phyloP scores from a whole-genome alignment of 2,888 invertebrate species.

The Trichopria drosophilae region DNA sequence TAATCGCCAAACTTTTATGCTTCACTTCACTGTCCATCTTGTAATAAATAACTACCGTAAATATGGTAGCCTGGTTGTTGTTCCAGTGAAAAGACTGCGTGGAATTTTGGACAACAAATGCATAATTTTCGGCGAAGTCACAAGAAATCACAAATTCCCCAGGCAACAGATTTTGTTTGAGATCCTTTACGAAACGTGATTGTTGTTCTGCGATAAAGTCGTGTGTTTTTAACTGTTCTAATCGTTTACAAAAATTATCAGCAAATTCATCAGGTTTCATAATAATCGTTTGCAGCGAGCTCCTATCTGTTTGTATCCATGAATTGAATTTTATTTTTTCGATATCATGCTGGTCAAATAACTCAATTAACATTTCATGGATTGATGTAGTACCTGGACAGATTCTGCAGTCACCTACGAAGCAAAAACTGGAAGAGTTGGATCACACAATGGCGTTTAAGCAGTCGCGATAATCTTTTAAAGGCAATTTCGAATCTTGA shows the following conservation, averaged over 20 bases:
- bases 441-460: neutral
- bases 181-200: too few species aligned
- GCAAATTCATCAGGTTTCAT: neutral
- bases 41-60: neutral
- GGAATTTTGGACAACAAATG: neutral
- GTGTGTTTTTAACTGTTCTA: too few species aligned
- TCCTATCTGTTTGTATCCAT: constrained; percentile 15
- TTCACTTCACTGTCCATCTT: neutral
- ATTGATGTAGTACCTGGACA: constrained; percentile 7
- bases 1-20: neutral
- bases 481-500: constrained; percentile 2
- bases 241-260: neutral
- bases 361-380: neutral
- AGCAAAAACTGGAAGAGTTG: neutral
- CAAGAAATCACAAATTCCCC: neutral
- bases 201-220: too few species aligned
- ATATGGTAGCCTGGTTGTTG: neutral
- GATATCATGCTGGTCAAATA: constrained; percentile 7
- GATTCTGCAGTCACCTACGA: constrained; percentile 12
- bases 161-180: too few species aligned
- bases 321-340: constrained; percentile 14
- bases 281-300: constrained; percentile 8
- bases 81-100: neutral
- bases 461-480: neutral
- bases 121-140: constrained; percentile 1